Base-by-base conservation (phyloP, 2,113 vertebrate species). In the Ochotona curzoniae region DNA sequence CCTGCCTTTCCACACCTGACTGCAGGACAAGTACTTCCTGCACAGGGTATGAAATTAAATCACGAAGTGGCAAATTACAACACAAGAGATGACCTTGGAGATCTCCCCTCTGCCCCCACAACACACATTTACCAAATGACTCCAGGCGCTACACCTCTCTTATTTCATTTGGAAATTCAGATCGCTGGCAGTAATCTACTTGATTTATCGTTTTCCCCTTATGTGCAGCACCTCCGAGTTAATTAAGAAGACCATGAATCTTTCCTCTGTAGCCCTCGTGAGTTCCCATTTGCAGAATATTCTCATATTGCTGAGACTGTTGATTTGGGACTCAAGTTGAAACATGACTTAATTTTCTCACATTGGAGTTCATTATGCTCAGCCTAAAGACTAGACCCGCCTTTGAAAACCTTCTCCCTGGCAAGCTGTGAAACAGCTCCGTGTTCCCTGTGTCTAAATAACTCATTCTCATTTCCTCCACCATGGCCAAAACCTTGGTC, bases 271-370 rank as follows among this genome's bases (percentile, higher is more conserved):
- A 60, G 96, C 91, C 35, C 21, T 69, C 25, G 30, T 51, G 44
- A 84, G 70, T 87, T 93, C 89, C 70, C 84, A 73, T 89, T 93
- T 94, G 49, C 61, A 2, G 47, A 78, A 30, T 80, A 44, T 38
- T 82, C 87, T 78, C 96, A 88, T 95, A 86, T 90, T 94, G 96
- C 94, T 80, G 74, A 95, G 90, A 84, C 64, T 93, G 79, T 96
- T 91, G 32, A 75, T 96, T 96, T 0, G 95, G 93, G 95, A 96
- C 90, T 93, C 73, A 17, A 32, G 90, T 93, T 95, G 91, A 97
- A 95, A 87, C 95, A 93, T 95, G 70, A 95, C 95, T 96, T 95
- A 95, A 96, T 97, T 96, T 96, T 94, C 96, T 94, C 94, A 95
- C 94, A 88, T 94, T 85, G 95, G 91, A 73, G 69, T 93, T 95